Percentiles rank a stretch among this genome's conserved stretches.
These are phyloP conservation scores for Tetramorium bicarinatum DNA, from an alignment of 2,888 invertebrate species.

Conservation along the genomic window DNA sequence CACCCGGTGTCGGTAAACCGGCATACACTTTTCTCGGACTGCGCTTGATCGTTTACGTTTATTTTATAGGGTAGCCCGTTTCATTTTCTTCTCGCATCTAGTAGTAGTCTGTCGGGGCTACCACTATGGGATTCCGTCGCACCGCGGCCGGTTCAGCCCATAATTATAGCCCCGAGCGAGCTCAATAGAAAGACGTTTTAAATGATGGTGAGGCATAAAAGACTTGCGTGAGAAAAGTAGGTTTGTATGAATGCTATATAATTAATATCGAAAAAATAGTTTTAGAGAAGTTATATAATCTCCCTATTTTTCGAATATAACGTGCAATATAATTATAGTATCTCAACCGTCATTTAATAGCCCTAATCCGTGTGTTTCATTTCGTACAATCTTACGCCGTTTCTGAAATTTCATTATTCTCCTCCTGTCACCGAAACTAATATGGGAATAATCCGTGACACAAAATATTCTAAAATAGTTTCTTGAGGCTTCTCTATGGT, in stretches of 20 bases:
- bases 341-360: not conserved
- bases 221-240: not conserved
- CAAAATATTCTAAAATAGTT: conserved; percentile 54
- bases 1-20: conserved; percentile 33
- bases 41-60: conserved; percentile 6
- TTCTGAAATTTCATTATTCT: not conserved
- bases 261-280: conserved; percentile 21
- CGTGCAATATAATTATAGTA: not conserved
- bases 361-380: not conserved
- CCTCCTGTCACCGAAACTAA: not conserved
- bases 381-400: not conserved
- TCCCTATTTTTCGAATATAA: not conserved
- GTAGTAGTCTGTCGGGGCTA: not conserved
- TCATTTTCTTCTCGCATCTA: conserved; percentile 19
- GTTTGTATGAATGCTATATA: not conserved
- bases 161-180: conserved; percentile 30
- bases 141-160: conserved; percentile 27
- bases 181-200: conserved; percentile 28
- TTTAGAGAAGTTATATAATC: conserved; percentile 27
- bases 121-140: not conserved
- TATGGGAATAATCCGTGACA: conserved; percentile 37
- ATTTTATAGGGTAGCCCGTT: not conserved
- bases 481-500: conserved; percentile 12
- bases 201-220: conserved; percentile 19
- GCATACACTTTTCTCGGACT: conserved; percentile 28